Evolutionary conservation across 2,797 vertebrate genomes (phyloP).

Genomic region (Rhinichthys osculus): DNA sequence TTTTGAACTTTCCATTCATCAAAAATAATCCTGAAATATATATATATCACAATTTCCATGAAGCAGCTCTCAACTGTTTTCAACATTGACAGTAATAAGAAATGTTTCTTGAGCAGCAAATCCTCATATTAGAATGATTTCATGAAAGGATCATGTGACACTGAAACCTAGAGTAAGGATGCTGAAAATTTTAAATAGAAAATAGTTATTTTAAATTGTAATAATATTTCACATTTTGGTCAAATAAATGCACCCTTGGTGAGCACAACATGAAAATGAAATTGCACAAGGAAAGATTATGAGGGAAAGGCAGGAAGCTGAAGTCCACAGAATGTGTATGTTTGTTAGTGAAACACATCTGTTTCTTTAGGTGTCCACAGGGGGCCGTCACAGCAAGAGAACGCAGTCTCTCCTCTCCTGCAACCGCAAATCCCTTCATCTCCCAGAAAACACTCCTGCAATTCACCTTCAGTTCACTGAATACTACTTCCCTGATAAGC

Average conservation of each 20-base stretch:
- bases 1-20: neutral
- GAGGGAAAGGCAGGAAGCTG: neutral
- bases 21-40: neutral
- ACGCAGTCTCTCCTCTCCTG: constrained; percentile 92
- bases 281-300: neutral
- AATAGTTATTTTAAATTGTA: neutral
- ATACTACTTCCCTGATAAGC: constrained; percentile 93
- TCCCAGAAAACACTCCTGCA: constrained; percentile 86
- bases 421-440: constrained; percentile 83
- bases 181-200: neutral
- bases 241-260: neutral
- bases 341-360: neutral
- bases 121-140: neutral
- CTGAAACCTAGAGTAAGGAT: no score
- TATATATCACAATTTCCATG: no score
- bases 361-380: constrained; percentile 87
- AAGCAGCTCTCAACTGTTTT: no score
- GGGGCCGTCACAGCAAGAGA: constrained; percentile 90
- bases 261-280: neutral
- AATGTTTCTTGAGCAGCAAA: neutral
- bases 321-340: neutral
- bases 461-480: constrained; percentile 96
- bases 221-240: neutral
- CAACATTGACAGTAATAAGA: neutral
- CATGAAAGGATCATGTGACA: neutral